A percentile compares a stretch with the other conserved stretches of the same genome.
Conservation (phyloP, 37 sponge, comb jelly and placozoan genomes). For the Halichondria panicea region DNA sequence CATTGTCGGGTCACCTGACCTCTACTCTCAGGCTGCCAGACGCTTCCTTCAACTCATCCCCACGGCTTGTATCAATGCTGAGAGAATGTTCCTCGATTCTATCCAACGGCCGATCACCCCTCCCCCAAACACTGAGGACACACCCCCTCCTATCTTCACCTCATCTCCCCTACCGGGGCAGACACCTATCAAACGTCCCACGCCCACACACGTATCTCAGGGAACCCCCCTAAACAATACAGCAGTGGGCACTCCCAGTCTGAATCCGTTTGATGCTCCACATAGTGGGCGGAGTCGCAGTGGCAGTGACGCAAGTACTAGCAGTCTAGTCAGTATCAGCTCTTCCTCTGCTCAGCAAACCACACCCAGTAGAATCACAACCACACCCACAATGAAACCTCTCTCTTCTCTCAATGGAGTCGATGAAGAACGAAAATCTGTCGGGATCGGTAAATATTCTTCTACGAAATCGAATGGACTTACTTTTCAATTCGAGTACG, state of each 20-base stretch:
- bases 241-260: not conserved
- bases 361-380: not conserved
- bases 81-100: conserved; percentile 57
- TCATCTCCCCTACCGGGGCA: conserved; percentile 27
- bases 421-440: not conserved
- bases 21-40: conserved; percentile 53
- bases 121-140: not conserved
- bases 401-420: not conserved
- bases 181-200: not conserved
- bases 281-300: conserved; percentile 27
- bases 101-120: conserved; percentile 2
- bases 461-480: not conserved
- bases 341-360: conserved; percentile 4
- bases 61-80: conserved; percentile 40
- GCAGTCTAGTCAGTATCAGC: conserved; percentile 46
- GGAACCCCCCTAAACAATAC: too few relatives aligned
- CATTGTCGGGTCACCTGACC: conserved; percentile 44
- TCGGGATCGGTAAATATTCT: not conserved
- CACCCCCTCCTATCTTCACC: conserved; percentile 28
- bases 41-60: conserved; percentile 65
- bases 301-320: conserved; percentile 37
- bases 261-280: conserved; percentile 35
- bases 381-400: too few relatives aligned
- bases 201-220: not conserved
- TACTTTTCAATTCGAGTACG: conserved; percentile 33